phyloP scores from a whole-genome alignment of 2,797 vertebrate species.

The Acipenser transmontanus region DNA sequence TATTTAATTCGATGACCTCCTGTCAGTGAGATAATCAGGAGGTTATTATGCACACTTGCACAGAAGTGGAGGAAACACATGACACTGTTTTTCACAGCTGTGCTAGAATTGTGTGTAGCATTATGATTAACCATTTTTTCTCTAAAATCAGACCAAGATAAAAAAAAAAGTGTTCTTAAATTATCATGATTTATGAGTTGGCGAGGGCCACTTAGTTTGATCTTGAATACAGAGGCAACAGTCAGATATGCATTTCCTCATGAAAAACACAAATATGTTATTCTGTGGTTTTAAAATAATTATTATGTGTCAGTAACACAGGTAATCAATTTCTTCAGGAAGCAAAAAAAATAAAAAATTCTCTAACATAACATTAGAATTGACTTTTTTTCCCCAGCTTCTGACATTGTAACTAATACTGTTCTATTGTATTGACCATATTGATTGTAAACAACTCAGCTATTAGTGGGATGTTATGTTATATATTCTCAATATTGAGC shows the following conservation, averaged over 20 bases:
- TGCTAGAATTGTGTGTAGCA: no score
- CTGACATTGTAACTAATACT: constrained; percentile 72
- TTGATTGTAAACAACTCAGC: constrained; percentile 63
- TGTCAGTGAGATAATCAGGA: constrained; percentile 1
- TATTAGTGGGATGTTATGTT: constrained; percentile 61
- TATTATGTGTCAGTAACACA: constrained; percentile 25
- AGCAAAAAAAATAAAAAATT: constrained; percentile 27
- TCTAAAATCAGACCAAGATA: no score
- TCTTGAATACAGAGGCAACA: no score
- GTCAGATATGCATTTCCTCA: no score
- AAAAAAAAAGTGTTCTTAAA: no score
- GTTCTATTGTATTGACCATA: constrained; percentile 64
- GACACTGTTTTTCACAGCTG: no score
- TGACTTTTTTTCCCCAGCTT: constrained; percentile 64
- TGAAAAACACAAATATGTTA: no score
- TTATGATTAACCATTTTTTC: no score
- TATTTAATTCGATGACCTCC: not conserved
- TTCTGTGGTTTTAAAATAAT: not conserved
- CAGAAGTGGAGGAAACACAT: not conserved
- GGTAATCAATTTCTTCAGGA: constrained; percentile 53
- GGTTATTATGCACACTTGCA: constrained; percentile 4
- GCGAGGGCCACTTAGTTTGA: no score
- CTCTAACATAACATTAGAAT: constrained; percentile 68
- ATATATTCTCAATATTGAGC: constrained; percentile 76
- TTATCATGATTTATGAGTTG: no score